phyloP scores from a whole-genome alignment of 2,888 invertebrate genomes.

The Lycophotia porphyrea region DNA sequence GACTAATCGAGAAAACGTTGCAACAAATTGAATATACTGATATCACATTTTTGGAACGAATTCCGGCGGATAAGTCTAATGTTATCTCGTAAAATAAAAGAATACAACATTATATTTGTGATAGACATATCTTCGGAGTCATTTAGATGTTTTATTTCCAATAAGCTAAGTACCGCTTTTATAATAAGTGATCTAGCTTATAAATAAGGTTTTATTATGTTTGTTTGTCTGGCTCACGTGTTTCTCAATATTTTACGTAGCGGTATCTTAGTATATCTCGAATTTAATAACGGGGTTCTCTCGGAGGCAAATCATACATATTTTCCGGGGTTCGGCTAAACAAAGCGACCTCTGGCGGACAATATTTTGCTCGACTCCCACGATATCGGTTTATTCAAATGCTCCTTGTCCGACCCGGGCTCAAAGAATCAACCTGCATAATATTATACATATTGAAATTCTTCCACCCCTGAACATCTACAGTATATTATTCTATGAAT shows the following conservation, averaged over 20 bases:
- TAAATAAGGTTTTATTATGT: conserved; percentile 45
- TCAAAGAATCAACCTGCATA: conserved; percentile 90
- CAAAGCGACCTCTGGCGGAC: conserved; percentile 85
- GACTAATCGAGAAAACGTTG: conserved; percentile 45
- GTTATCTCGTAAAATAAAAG: conserved; percentile 38
- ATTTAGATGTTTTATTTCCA: conserved; percentile 50
- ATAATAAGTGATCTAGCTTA: conserved; percentile 43
- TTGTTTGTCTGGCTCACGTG: conserved; percentile 48
- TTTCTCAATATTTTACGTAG: conserved; percentile 67
- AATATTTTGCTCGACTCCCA: conserved; percentile 87
- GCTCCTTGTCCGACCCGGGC: conserved; percentile 86
- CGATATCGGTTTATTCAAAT: conserved; percentile 90
- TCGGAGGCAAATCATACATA: conserved; percentile 83
- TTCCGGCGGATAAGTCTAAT: conserved; percentile 12
- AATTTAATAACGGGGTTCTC: conserved; percentile 83
- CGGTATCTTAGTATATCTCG: conserved; percentile 73
- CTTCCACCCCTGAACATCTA: conserved; percentile 83
- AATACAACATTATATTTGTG: conserved; percentile 38
- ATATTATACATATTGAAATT: conserved; percentile 90
- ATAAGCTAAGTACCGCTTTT: conserved; percentile 49
- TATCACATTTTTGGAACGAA: conserved; percentile 40
- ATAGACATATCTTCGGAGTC: conserved; percentile 23
- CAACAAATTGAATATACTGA: conserved; percentile 42
- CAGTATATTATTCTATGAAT: conserved; percentile 87
- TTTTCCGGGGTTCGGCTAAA: conserved; percentile 80